Conservation (phyloP, 1,140 invertebrate species). For the Drosophila lini region DNA sequence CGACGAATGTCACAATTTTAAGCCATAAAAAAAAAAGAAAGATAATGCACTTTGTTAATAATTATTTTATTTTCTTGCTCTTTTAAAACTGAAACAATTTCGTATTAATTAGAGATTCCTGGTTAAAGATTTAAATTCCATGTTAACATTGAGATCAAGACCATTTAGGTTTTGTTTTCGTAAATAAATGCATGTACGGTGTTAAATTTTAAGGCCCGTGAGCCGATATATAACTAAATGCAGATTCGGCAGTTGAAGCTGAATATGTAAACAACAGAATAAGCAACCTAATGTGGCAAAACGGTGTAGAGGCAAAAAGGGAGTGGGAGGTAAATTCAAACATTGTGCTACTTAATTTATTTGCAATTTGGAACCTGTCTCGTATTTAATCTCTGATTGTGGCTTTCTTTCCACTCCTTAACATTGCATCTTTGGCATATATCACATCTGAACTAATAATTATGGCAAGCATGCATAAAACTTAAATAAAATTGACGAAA, state of each 20-base stretch:
- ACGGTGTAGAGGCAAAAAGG: background rate
- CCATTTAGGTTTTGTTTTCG: background rate
- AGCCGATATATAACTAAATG: conserved; percentile 23
- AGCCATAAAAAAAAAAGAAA: background rate
- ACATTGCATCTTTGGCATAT: conserved; percentile 56
- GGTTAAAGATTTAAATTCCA: background rate
- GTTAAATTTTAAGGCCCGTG: conserved; percentile 7
- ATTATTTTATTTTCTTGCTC: conserved; percentile 2
- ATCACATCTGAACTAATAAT: conserved; percentile 67
- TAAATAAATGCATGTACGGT: conserved; percentile 30
- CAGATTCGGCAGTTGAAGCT: conserved; percentile 12
- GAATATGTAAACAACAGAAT: background rate
- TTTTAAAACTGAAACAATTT: background rate
- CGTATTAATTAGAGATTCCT: background rate
- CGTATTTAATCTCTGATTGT: conserved; percentile 1
- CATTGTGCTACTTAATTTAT: conserved; percentile 53
- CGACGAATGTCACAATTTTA: too few species aligned
- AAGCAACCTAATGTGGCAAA: conserved; percentile 16
- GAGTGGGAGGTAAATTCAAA: conserved; percentile 28
- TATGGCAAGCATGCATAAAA: conserved; percentile 55
- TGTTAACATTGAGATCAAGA: conserved; percentile 7
- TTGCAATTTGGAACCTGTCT: conserved; percentile 33
- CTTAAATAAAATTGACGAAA: conserved; percentile 35
- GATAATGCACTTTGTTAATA: background rate
- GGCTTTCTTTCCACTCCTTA: conserved; percentile 11